Evolutionary conservation across 1,140 invertebrate genomes (phyloP).

Genomic region (Drosophila virilis): DNA sequence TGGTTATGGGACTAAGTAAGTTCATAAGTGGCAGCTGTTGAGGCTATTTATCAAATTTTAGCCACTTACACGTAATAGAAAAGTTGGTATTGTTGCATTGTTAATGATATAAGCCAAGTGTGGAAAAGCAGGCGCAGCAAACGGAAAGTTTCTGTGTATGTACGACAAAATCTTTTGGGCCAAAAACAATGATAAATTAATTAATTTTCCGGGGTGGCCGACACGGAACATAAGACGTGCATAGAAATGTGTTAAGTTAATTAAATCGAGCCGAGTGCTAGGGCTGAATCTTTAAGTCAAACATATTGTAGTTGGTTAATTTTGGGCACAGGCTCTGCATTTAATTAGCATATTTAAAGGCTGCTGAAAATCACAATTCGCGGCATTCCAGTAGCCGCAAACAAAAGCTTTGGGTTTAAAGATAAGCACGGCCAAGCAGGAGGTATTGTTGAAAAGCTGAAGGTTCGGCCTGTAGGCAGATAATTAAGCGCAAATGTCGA

Average conservation of each 20-base stretch:
- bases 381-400: slow-evolving; percentile 7
- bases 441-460: not conserved
- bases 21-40: slow-evolving; percentile 44
- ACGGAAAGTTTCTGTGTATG: slow-evolving; percentile 47
- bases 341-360: slow-evolving; percentile 39
- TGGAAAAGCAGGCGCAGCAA: slow-evolving; percentile 30
- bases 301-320: slow-evolving; percentile 8
- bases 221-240: slow-evolving; percentile 53
- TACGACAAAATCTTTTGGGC: slow-evolving; percentile 52
- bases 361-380: slow-evolving; percentile 45
- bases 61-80: slow-evolving; percentile 50
- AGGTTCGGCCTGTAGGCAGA: not conserved
- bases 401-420: slow-evolving; percentile 34
- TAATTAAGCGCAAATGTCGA: slow-evolving; percentile 5
- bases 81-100: slow-evolving; percentile 53
- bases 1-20: slow-evolving; percentile 7
- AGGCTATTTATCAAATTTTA: slow-evolving; percentile 68
- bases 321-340: slow-evolving; percentile 1
- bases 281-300: slow-evolving; percentile 11
- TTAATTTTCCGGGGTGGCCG: slow-evolving; percentile 49
- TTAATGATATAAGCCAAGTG: slow-evolving; percentile 49
- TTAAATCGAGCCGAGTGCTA: slow-evolving; percentile 29
- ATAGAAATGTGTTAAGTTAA: slow-evolving; percentile 53
- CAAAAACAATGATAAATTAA: slow-evolving; percentile 77
- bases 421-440: slow-evolving; percentile 5